Evolutionary conservation across 2,113 vertebrate genomes (phyloP).

Genomic region (Heteronetta atricapilla): DNA sequence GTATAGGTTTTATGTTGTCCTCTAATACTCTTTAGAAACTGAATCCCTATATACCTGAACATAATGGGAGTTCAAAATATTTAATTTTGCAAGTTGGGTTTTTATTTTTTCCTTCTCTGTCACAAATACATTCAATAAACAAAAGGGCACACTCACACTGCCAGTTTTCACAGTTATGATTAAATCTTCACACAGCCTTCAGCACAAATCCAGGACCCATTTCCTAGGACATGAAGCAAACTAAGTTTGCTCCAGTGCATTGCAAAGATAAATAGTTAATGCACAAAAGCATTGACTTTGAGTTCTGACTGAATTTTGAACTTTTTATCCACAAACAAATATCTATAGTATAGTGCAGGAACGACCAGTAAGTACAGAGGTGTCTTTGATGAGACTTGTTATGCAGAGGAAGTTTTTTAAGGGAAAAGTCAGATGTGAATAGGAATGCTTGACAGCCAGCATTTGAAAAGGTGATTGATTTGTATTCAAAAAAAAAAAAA

Average conservation of each 20-base stretch:
- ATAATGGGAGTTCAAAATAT: neutral
- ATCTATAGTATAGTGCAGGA: neutral
- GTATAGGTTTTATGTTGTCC: neutral
- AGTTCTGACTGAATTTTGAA: neutral
- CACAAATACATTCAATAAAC: neutral
- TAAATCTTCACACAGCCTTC: neutral
- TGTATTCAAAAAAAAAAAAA: neutral
- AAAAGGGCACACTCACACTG: neutral
- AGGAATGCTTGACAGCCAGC: neutral
- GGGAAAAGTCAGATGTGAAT: neutral
- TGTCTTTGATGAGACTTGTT: neutral
- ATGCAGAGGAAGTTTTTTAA: neutral
- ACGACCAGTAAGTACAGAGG: neutral
- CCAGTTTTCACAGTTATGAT: constrained; percentile 32
- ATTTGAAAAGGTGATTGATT: neutral
- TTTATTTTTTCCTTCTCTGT: neutral
- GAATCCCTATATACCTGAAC: neutral
- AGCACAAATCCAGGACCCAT: neutral
- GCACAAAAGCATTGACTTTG: neutral
- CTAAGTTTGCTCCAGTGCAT: neutral
- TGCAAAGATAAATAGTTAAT: constrained; percentile 33
- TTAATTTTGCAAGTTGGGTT: neutral
- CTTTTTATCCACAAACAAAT: neutral
- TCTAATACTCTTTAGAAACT: neutral
- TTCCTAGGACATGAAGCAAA: neutral